Base-by-base conservation (phyloP, 2,797 vertebrate genomes). In the Hippoglossus hippoglossus region DNA sequence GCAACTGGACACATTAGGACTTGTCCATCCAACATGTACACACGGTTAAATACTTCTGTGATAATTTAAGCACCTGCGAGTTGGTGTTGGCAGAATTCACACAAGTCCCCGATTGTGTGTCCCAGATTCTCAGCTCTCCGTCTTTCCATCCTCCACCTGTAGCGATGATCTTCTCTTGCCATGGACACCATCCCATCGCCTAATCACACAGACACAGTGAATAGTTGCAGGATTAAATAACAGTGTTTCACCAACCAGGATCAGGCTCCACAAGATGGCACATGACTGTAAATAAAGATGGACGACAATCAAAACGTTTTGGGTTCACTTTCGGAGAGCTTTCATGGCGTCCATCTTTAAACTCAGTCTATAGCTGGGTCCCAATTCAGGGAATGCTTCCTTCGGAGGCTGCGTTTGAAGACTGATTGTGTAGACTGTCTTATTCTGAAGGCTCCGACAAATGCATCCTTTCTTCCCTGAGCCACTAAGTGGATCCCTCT, bases 131-230 rank as follows among this genome's bases (percentile, higher is more conserved):
- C 73, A 96, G 90, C 77, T 85, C 53, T 55, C 94, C 93, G 41
- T 97, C 95, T 62, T 89, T 91, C 93, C 94, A 94, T 44, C 95
- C 94, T 11, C 94, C 94, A 53, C 95, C 93, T 7, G 94, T 87
- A 44, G 93, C 94, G 59, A 96, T 93, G 47, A 87, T 57, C 44
- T 86, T 64, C 50, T 87, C 81, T 80, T 94, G 92, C 95, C 96
- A 96, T 36, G 95, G 93, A 88, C 95, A 95, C 94, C 95, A 96
- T 24, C 89, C 91, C 85, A 95, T 71, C 18, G 94, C 94, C 95
- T 96, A 11, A 46, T 67, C 56, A 64, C 57, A 63, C 9, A 46
- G 28, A 83, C 39, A 70, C 52, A 67, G 1, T 55, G 44, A 64
- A 54, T 11, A 16, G 25, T 15, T 62, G 7, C 31, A 36, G 25